Evolutionary conservation across 2,888 invertebrate genomes (phyloP), one percentile per base, ranked within the genome.

Genomic region (Halictus quadricinctus): DNA sequence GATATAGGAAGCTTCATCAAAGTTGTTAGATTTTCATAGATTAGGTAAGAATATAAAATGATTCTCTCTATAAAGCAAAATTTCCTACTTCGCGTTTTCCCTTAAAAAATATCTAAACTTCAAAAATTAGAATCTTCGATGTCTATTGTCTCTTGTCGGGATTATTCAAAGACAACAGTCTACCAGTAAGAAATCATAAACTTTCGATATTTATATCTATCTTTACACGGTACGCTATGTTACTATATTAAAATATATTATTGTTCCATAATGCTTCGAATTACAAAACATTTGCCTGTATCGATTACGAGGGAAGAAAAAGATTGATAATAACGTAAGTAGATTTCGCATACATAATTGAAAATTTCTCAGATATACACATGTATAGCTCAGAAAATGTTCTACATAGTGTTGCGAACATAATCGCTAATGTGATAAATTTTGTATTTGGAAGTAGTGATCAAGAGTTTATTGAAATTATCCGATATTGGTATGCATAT

Each of bases 341-440:
- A 64, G 66, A 72, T 80, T 80, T 78, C 46, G 80, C 50, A 50
- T 69, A 64, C 58, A 36, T 69, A 64, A 72, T 13, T 70, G 25
- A 36, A 79, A 54, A 41, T 77, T 54, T 72, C 48, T 73, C 13
- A 72, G 60, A 64, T 54, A 21, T 54, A 54, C 50, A 21, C 21
- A 21, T 54, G 21, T 21, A 83, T 72, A 41, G 46, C 70, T 54
- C 21, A 12, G 64, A 50, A 75, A 12, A 86, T 70, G 41, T 83
- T 83, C 46, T 76, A 83, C 48, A 50, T 78, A 79, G 72, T 46
- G 41, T 72, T 81, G 58, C 13, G 36, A 48, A 72, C 58, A 78
- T 76, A 81, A 76, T 87, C 58, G 41, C 66, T 81, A 70, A 85
- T 85, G 80, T 85, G 77, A 85, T 85, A 72, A 69, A 80, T 85